Evolutionary conservation across 1,140 invertebrate species (phyloP), one percentile per base, ranked within the genome.

Genomic region (Drosophila yakuba): DNA sequence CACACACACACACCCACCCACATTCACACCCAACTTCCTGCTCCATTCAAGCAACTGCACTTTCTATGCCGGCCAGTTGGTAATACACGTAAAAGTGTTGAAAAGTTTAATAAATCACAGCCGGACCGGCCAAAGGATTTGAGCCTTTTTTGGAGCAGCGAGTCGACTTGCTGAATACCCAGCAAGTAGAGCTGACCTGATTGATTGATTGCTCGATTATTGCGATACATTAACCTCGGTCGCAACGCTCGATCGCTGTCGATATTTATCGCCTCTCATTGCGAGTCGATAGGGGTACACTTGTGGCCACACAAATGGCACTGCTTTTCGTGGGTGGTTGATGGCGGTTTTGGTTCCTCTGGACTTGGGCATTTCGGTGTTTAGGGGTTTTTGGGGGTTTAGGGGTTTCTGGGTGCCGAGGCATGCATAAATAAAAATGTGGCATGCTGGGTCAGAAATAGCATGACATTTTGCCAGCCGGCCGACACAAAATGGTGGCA

Each of bases 401-500:
- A 5, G 38, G 38, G 38, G 38, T 14, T 14, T 12, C 17, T 43
- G 74, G 73, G 73, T 57, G 73, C 35, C 43, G 57, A 47, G 54
- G 61, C 79, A 88, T 83, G 83, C 83, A 86, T 86, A 88, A 88
- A 86, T 88, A 88, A 83, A 83, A 86, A 77, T 83, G 83, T 83
- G 83, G 79, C 83, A 88, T 88, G 79, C 83, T 88, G 83, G 83
- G 83, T 88, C 83, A 82, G 79, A 88, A 86, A 86, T 86, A 86
- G 83, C 83, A 80, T 86, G 83, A 88, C 83, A 80, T 77, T 88
- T 73, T 88, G 28, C 56, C 59, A 74, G 66, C 79, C 43, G 28
- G 57, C 61, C 61, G 69, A 73, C 61, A 71, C 83, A 83, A 86
- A 86, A 88, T 88, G 83, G 72, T 79, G 80, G 52, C 76, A 82